Conservation (phyloP, 2,113 vertebrate species). For the Percina caprodes region DNA sequence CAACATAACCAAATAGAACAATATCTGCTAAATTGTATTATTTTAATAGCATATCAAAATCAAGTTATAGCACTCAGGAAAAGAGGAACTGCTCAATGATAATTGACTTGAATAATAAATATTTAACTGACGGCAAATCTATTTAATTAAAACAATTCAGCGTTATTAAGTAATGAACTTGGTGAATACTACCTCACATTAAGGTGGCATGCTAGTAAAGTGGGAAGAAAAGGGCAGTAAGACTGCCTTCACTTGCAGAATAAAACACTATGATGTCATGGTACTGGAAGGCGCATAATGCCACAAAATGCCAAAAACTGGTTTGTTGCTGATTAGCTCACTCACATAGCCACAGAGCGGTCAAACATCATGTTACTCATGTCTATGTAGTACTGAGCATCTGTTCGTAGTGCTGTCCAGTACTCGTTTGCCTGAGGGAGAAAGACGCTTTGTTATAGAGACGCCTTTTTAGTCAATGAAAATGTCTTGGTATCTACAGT, state of each 20-base stretch:
- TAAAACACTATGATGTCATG: background rate
- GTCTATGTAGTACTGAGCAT: constrained; percentile 81
- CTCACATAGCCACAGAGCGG: constrained; percentile 74
- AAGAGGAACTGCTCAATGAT: background rate
- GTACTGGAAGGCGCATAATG: background rate
- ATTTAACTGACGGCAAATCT: background rate
- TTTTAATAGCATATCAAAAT: background rate
- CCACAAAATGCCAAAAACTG: background rate
- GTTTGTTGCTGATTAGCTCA: background rate
- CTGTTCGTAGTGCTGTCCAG: constrained; percentile 71
- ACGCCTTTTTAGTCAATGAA: background rate
- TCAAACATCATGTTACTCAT: constrained; percentile 80
- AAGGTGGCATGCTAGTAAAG: background rate
- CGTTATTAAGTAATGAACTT: background rate
- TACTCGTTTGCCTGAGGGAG: constrained; percentile 77
- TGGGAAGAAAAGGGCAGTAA: background rate
- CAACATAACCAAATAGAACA: constrained; percentile 12
- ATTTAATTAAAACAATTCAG: background rate
- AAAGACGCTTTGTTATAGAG: background rate
- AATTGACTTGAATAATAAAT: background rate
- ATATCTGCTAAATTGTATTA: background rate
- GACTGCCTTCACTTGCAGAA: background rate
- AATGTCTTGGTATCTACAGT: background rate
- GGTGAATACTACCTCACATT: background rate
- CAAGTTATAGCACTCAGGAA: background rate